A percentile compares a stretch with the other conserved stretches of the same genome.
These are phyloP conservation scores for Parazoanthus atlanticus DNA, from an alignment of 92 coral and sea anemone species.

Conservation along the genomic window DNA sequence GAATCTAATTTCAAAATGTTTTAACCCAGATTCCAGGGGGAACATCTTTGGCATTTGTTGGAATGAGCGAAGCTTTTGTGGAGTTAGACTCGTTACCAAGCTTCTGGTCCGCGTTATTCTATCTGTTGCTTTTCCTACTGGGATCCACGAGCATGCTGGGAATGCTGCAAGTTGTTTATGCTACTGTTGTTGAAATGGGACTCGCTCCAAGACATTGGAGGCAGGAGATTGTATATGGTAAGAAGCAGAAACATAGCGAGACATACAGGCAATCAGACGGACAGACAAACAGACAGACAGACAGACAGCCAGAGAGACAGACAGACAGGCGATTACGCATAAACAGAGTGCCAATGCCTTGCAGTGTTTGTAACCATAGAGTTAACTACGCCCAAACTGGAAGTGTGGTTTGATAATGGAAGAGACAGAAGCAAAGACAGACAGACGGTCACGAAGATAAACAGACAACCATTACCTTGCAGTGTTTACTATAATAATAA, in stretches of 20 bases:
- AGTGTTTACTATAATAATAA: too few relatives aligned
- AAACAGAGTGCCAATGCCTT: too few relatives aligned
- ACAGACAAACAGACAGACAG: too few relatives aligned
- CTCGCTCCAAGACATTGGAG: slow-evolving; percentile 71
- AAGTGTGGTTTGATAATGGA: too few relatives aligned
- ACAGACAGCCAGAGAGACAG: not conserved
- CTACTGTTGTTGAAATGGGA: slow-evolving; percentile 64
- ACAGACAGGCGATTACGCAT: too few relatives aligned
- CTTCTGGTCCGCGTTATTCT: slow-evolving; percentile 81
- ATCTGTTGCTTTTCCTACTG: slow-evolving; percentile 77
- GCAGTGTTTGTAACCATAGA: too few relatives aligned
- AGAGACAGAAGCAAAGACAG: too few relatives aligned
- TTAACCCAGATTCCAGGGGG: slow-evolving; percentile 82
- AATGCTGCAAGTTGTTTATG: slow-evolving; percentile 74
- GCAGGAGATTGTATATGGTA: slow-evolving; percentile 81
- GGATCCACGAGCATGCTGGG: slow-evolving; percentile 86
- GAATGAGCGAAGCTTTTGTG: slow-evolving; percentile 84
- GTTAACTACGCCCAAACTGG: too few relatives aligned
- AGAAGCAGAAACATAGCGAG: slow-evolving; percentile 5
- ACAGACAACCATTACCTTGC: too few relatives aligned
- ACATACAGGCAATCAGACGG: not conserved
- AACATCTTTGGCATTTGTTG: slow-evolving; percentile 89
- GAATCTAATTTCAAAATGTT: not conserved
- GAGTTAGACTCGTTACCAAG: slow-evolving; percentile 59
- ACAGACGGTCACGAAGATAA: too few relatives aligned